Evolutionary conservation across 92 coral and sea anemone species (phyloP).

Genomic region (Montipora capitata): DNA sequence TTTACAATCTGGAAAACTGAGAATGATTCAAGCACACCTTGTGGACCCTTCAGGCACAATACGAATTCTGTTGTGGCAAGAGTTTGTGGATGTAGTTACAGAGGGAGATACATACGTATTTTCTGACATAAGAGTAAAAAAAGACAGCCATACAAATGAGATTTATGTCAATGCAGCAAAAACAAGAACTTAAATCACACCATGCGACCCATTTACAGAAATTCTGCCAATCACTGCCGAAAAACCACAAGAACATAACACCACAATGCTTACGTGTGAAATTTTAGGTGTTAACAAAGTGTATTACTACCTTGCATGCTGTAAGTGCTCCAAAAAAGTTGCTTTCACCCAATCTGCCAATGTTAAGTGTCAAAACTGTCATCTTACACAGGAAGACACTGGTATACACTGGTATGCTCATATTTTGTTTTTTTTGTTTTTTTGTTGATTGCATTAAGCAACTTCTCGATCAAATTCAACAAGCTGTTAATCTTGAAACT

Average conservation of each 20-base stretch:
- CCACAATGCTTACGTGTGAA: neutral
- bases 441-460: conserved; percentile 23
- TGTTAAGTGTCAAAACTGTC: neutral
- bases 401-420: conserved; percentile 42
- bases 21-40: neutral
- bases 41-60: too few relatives aligned
- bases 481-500: conserved; percentile 15
- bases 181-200: neutral
- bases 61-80: too few relatives aligned
- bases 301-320: neutral
- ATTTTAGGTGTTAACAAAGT: neutral
- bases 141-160: neutral
- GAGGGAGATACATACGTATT: neutral
- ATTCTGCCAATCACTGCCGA: neutral
- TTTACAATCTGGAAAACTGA: neutral
- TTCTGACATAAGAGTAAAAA: neutral
- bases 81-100: too few relatives aligned
- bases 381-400: conserved; percentile 1
- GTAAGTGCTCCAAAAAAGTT: conserved; percentile 1
- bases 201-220: neutral
- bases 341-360: neutral
- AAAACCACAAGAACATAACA: neutral
- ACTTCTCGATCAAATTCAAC: conserved; percentile 21
- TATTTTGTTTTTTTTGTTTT: conserved; percentile 24
- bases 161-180: too few relatives aligned